Percentiles rank a stretch among this genome's conserved stretches.
These are phyloP conservation scores for Batillaria attramentaria DNA, from an alignment of 1,140 invertebrate species.

Conservation along the genomic window DNA sequence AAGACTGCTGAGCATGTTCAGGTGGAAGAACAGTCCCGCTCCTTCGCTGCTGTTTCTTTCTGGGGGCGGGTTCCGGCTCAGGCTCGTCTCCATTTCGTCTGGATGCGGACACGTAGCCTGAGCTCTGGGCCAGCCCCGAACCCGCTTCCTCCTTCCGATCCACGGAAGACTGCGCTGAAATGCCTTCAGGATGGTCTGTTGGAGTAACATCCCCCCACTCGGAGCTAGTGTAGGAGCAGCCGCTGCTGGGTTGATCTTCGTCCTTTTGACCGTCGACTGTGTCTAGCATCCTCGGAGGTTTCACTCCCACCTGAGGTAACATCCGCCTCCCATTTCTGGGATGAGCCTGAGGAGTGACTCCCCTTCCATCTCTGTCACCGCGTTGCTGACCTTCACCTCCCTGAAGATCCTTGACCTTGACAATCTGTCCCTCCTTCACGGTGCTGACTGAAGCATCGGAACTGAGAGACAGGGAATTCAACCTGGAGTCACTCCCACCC, in stretches of 20 bases:
- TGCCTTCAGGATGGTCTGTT: neutral
- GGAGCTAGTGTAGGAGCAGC: conserved; percentile 28
- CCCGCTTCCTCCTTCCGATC: conserved; percentile 5
- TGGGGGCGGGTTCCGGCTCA: too few species aligned
- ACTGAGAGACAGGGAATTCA: neutral
- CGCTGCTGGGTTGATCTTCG: conserved; percentile 8
- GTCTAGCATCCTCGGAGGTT: too few species aligned
- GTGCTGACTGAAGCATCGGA: neutral
- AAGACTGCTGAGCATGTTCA: too few species aligned
- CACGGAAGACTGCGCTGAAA: neutral
- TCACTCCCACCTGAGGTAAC: neutral
- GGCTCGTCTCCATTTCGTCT: neutral
- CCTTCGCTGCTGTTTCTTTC: too few species aligned
- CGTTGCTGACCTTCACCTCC: neutral
- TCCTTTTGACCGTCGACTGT: too few species aligned
- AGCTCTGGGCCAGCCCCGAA: conserved; percentile 5
- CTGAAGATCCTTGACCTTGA: neutral
- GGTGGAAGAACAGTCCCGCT: too few species aligned
- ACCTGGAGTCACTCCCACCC: neutral
- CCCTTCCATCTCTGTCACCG: neutral
- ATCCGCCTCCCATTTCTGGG: neutral
- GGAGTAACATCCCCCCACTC: conserved; percentile 31
- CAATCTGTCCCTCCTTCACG: neutral
- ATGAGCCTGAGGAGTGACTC: neutral
- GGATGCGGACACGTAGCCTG: conserved; percentile 20